These are phyloP conservation scores for Drosophila sordidula DNA, from an alignment of 2,888 invertebrate genomes.

Conservation along the genomic window DNA sequence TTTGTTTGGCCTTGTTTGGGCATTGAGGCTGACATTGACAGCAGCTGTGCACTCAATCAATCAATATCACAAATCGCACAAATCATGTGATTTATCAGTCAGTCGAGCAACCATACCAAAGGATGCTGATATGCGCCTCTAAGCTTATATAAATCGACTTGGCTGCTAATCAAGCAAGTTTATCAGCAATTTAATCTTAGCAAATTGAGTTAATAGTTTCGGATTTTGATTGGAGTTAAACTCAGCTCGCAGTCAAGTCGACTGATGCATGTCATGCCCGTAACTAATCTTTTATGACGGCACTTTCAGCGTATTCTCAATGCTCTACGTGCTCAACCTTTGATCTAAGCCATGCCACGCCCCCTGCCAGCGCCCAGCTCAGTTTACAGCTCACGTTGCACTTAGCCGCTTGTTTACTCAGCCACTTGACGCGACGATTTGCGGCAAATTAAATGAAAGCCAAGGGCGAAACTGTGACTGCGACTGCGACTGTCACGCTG, in stretches of 20 bases:
- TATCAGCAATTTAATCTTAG: not conserved
- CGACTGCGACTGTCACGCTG: constrained; percentile 1
- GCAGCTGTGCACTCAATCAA: constrained; percentile 26
- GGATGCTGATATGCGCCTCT: too few relatives aligned
- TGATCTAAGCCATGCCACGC: constrained; percentile 5
- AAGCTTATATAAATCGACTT: not conserved
- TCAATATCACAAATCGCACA: constrained; percentile 16
- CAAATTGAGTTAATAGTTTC: constrained; percentile 11
- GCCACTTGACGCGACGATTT: constrained; percentile 62
- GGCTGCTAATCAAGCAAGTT: not conserved
- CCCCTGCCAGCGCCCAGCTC: not conserved
- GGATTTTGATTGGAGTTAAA: not conserved
- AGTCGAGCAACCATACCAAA: constrained; percentile 16
- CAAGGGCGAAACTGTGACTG: constrained; percentile 3
- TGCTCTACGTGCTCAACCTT: constrained; percentile 23
- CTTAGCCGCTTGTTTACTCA: constrained; percentile 36
- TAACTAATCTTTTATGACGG: constrained; percentile 27
- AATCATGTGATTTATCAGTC: constrained; percentile 39
- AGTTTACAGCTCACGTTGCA: constrained; percentile 40
- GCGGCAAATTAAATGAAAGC: constrained; percentile 60
- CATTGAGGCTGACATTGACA: constrained; percentile 40
- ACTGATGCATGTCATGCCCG: constrained; percentile 9
- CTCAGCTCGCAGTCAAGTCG: constrained; percentile 1
- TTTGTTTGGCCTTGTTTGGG: constrained; percentile 32
- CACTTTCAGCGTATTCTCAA: constrained; percentile 19